phyloP scores from a whole-genome alignment of 1,140 invertebrate genomes.

The Lasioglossum albipes region DNA sequence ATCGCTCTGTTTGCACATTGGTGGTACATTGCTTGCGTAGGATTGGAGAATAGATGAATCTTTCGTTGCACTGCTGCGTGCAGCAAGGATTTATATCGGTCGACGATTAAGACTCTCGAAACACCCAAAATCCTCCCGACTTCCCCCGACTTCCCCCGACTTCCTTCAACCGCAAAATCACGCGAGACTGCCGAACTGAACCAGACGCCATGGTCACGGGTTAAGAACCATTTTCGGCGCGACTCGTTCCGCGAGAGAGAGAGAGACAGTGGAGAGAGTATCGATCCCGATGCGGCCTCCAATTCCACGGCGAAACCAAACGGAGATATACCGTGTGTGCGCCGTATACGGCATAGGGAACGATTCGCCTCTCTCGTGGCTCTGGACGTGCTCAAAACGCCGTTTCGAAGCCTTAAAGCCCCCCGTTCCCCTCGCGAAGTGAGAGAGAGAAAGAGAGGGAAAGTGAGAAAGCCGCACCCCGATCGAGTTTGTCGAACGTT shows the following conservation, averaged over 20 bases:
- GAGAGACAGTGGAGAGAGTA: background rate
- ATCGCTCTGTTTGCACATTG: too few relatives aligned
- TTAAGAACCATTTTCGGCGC: conserved; percentile 32
- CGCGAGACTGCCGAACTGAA: too few relatives aligned
- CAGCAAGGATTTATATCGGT: too few relatives aligned
- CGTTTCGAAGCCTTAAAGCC: conserved; percentile 59
- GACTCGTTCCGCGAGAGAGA: background rate
- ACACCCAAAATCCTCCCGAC: too few relatives aligned
- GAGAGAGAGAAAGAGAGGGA: too few relatives aligned
- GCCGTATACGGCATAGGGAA: conserved; percentile 22
- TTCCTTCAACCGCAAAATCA: too few relatives aligned
- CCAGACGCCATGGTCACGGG: background rate
- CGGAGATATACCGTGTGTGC: conserved; percentile 35
- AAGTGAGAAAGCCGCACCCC: conserved; percentile 35
- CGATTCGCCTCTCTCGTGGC: background rate
- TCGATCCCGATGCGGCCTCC: conserved; percentile 40
- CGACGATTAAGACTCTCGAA: too few relatives aligned
- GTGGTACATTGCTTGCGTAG: too few relatives aligned
- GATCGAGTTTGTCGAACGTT: conserved; percentile 53
- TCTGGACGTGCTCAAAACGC: conserved; percentile 55
- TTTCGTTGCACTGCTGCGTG: too few relatives aligned
- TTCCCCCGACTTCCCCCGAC: too few relatives aligned
- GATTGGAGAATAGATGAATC: too few relatives aligned
- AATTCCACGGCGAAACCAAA: conserved; percentile 44
- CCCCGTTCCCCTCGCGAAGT: background rate